Evolutionary conservation across 2,113 vertebrate species (phyloP).

Genomic region (Sphaerodactylus townsendi): DNA sequence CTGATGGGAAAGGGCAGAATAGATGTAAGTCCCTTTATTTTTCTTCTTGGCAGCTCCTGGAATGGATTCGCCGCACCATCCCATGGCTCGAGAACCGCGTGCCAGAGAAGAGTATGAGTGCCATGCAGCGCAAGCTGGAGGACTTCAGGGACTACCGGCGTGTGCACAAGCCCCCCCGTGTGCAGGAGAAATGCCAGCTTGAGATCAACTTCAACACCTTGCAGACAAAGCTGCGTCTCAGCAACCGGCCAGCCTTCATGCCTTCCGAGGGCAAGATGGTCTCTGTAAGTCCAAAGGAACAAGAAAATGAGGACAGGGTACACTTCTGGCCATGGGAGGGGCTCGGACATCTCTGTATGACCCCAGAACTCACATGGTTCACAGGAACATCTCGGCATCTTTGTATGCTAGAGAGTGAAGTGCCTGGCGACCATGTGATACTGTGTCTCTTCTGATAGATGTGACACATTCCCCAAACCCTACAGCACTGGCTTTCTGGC

Average conservation of each 20-base stretch:
- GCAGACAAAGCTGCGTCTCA: conserved; percentile 91
- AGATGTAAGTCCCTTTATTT: neutral
- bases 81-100: conserved; percentile 85
- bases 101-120: conserved; percentile 85
- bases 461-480: neutral
- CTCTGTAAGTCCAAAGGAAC: conserved; percentile 77
- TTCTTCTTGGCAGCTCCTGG: conserved; percentile 73
- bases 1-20: no score
- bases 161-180: conserved; percentile 88
- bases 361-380: neutral
- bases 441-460: neutral
- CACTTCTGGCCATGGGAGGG: neutral
- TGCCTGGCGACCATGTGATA: neutral
- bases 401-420: neutral
- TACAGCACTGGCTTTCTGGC: neutral
- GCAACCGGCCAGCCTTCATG: conserved; percentile 94
- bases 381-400: neutral
- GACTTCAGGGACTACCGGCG: conserved; percentile 91
- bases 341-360: neutral
- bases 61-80: conserved; percentile 85
- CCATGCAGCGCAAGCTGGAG: conserved; percentile 94
- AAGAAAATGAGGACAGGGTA: no score
- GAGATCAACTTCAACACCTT: conserved; percentile 96
- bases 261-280: conserved; percentile 95
- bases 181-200: conserved; percentile 93